Conservation (phyloP, 2,113 vertebrate genomes). For the Xenopus borealis region DNA sequence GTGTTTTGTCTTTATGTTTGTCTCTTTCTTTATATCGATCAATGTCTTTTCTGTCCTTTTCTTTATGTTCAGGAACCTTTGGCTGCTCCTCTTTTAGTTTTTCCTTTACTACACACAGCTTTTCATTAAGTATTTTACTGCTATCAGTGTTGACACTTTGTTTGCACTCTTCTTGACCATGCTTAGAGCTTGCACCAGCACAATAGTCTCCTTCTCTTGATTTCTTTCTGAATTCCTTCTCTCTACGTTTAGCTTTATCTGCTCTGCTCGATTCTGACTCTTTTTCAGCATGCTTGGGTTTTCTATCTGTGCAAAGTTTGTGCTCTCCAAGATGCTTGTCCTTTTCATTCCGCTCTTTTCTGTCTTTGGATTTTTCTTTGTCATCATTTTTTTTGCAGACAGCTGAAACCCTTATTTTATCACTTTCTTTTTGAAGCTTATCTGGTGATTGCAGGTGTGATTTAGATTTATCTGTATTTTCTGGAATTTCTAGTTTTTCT, state of each 20-base stretch:
- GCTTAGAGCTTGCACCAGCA: conserved; percentile 66
- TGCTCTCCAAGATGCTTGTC: conserved; percentile 75
- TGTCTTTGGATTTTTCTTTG: conserved; percentile 85
- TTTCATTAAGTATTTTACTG: conserved; percentile 68
- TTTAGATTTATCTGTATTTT: conserved; percentile 75
- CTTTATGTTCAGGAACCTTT: conserved; percentile 77
- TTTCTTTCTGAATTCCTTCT: conserved; percentile 78
- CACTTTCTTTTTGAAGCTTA: conserved; percentile 83
- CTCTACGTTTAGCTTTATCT: conserved; percentile 81
- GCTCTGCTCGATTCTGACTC: conserved; percentile 72
- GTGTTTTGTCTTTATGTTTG: conserved; percentile 82
- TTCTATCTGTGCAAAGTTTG: conserved; percentile 77
- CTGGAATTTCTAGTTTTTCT: conserved; percentile 80
- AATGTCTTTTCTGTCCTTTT: conserved; percentile 84
- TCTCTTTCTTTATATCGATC: conserved; percentile 87
- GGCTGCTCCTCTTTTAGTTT: conserved; percentile 85
- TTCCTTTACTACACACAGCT: conserved; percentile 69
- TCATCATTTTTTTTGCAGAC: conserved; percentile 81
- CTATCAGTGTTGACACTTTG: conserved; percentile 64
- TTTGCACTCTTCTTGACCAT: conserved; percentile 81
- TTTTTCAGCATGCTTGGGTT: conserved; percentile 79
- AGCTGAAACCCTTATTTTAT: conserved; percentile 74
- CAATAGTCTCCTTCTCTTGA: conserved; percentile 69
- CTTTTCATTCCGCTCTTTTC: conserved; percentile 80
- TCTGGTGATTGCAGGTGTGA: conserved; percentile 69